These are phyloP conservation scores for Variabilichromis moorii DNA, from an alignment of 2,113 vertebrate genomes.

Conservation along the genomic window DNA sequence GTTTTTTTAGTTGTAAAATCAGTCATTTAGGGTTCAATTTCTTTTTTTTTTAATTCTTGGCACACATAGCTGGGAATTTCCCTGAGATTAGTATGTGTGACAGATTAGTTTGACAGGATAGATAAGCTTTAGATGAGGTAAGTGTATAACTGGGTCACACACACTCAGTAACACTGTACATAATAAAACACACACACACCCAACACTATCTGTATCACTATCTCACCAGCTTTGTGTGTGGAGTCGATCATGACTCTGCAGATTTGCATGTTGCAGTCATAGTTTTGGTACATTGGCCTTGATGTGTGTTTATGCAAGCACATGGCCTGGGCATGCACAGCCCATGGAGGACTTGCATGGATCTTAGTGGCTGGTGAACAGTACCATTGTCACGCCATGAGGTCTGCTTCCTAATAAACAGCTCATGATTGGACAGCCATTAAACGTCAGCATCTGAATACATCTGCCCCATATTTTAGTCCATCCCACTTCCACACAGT, in stretches of 20 bases:
- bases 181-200: not conserved
- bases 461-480: not conserved
- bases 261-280: not conserved
- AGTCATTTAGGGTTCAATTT: not conserved
- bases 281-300: not conserved
- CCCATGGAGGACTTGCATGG: not conserved
- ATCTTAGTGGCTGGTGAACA: not conserved
- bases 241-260: not conserved
- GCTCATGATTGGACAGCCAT: constrained; percentile 24
- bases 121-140: constrained; percentile 4
- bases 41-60: not conserved
- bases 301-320: not conserved
- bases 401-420: not conserved
- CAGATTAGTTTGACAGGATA: not conserved
- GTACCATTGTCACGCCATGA: constrained; percentile 39
- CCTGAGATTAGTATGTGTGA: not conserved
- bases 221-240: not conserved
- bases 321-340: not conserved
- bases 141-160: constrained; percentile 30
- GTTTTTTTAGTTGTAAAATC: not conserved
- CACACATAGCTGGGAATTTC: not conserved
- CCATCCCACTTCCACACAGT: not conserved
- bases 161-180: not conserved
- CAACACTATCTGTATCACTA: not conserved
- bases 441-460: not conserved